Percentiles rank a stretch among this genome's conserved stretches.
Conservation (phyloP, 2,888 invertebrate species). For the Perithous albicinctus region DNA sequence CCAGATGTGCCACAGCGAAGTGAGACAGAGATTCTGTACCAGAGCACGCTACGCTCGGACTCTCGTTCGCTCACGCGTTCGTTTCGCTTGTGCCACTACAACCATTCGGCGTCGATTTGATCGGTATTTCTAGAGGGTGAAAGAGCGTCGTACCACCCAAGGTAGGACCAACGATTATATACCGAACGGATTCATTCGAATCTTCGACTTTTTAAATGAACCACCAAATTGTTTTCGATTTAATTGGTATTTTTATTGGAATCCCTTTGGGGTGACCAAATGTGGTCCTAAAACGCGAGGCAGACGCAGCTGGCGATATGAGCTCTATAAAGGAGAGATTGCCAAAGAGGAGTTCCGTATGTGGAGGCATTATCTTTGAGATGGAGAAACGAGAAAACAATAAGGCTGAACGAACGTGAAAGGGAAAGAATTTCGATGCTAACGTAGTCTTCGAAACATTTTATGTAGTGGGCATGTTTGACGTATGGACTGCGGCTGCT, state of each 20-base stretch:
- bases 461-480: conserved; percentile 60
- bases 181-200: conserved; percentile 64
- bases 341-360: conserved; percentile 21
- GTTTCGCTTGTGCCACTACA: conserved; percentile 14
- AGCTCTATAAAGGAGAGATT: conserved; percentile 9
- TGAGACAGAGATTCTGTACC: conserved; percentile 49
- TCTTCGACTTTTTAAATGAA: conserved; percentile 59
- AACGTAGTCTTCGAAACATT: conserved; percentile 33
- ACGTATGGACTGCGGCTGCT: conserved; percentile 68
- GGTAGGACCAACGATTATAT: conserved; percentile 52
- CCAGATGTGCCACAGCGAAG: conserved; percentile 61
- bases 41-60: conserved; percentile 41
- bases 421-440: conserved; percentile 14
- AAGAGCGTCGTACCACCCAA: conserved; percentile 36
- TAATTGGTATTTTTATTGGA: conserved; percentile 67
- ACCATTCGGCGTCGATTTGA: conserved; percentile 46
- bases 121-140: conserved; percentile 57
- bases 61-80: conserved; percentile 44
- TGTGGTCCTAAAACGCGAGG: conserved; percentile 47
- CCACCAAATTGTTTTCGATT: conserved; percentile 63
- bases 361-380: conserved; percentile 37
- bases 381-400: conserved; percentile 10
- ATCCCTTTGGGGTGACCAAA: conserved; percentile 53
- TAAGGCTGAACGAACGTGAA: background rate
- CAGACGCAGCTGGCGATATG: conserved; percentile 9